phyloP scores from a whole-genome alignment of 2,888 invertebrate genomes.

The Copidosoma aretas region DNA sequence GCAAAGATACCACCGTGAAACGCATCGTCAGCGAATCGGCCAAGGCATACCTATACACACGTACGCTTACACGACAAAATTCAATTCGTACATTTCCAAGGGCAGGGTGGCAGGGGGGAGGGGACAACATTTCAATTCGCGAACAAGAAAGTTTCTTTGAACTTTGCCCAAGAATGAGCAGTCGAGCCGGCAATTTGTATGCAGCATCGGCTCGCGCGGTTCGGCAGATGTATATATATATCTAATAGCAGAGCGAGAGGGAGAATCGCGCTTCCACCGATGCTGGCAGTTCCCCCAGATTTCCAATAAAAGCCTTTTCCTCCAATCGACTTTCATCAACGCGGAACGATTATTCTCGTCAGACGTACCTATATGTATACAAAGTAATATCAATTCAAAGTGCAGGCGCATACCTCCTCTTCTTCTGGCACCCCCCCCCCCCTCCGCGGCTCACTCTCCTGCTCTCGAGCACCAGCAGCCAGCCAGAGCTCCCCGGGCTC shows the following conservation, averaged over 20 bases:
- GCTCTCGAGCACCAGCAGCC: not conserved
- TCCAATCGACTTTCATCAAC: constrained; percentile 36
- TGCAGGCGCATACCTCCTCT: constrained; percentile 9
- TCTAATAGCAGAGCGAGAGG: too few species aligned
- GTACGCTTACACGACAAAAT: constrained; percentile 25
- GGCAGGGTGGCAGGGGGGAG: too few species aligned
- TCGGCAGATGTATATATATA: too few species aligned
- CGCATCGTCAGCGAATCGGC: not conserved
- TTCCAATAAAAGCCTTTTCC: constrained; percentile 36
- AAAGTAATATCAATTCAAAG: constrained; percentile 40
- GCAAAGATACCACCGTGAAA: not conserved
- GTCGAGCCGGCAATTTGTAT: constrained; percentile 15
- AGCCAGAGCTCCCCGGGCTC: too few species aligned
- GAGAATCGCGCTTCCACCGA: too few species aligned
- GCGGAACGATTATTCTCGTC: constrained; percentile 38
- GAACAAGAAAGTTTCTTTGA: constrained; percentile 37
- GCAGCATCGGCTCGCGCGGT: constrained; percentile 24
- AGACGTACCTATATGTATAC: not conserved
- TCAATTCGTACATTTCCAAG: constrained; percentile 28
- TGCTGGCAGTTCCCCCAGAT: constrained; percentile 9
- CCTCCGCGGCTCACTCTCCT: too few species aligned
- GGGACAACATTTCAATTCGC: constrained; percentile 12
- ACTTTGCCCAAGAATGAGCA: constrained; percentile 5
- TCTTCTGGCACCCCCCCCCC: too few species aligned
- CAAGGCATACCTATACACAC: not conserved